Conservation (phyloP, 2,797 vertebrate species). For the Melopsittacus undulatus region DNA sequence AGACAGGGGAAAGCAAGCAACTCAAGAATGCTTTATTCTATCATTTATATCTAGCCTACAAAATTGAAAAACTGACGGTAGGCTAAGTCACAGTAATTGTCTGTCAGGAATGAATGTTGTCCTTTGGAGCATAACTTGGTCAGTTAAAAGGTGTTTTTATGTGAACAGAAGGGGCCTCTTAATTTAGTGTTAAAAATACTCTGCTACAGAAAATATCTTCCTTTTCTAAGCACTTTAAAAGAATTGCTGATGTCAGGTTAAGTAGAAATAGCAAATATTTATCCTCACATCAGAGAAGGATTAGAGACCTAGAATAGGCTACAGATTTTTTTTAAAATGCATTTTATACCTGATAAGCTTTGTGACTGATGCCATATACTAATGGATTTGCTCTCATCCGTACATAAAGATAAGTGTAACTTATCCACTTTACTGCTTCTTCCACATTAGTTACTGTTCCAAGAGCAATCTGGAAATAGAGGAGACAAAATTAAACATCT, state of each 20-base stretch:
- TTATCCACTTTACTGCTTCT: slow-evolving; percentile 98
- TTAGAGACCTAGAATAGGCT: slow-evolving; percentile 65
- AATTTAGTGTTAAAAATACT: slow-evolving; percentile 56
- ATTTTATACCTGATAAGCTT: slow-evolving; percentile 90
- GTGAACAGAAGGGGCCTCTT: slow-evolving; percentile 44
- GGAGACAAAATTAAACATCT: slow-evolving; percentile 61
- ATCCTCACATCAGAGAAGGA: slow-evolving; percentile 73
- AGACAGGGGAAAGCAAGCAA: background rate
- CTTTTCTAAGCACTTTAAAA: slow-evolving; percentile 60
- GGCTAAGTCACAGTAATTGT: background rate
- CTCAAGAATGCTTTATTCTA: background rate
- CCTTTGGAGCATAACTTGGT: background rate
- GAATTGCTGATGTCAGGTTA: slow-evolving; percentile 69
- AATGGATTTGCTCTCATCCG: slow-evolving; percentile 98
- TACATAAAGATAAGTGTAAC: slow-evolving; percentile 97
- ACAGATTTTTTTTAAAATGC: slow-evolving; percentile 62
- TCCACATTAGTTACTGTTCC: slow-evolving; percentile 97
- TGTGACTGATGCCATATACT: slow-evolving; percentile 96
- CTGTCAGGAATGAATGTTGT: background rate
- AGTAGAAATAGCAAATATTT: slow-evolving; percentile 78
- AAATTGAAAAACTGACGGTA: background rate
- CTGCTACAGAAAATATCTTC: slow-evolving; percentile 37
- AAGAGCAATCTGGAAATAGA: slow-evolving; percentile 86
- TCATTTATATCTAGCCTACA: background rate
- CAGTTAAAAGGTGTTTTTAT: background rate